Percentiles rank a stretch among this genome's conserved stretches.
Conservation (phyloP, 2,888 invertebrate species). For the Orchestes rusci region DNA sequence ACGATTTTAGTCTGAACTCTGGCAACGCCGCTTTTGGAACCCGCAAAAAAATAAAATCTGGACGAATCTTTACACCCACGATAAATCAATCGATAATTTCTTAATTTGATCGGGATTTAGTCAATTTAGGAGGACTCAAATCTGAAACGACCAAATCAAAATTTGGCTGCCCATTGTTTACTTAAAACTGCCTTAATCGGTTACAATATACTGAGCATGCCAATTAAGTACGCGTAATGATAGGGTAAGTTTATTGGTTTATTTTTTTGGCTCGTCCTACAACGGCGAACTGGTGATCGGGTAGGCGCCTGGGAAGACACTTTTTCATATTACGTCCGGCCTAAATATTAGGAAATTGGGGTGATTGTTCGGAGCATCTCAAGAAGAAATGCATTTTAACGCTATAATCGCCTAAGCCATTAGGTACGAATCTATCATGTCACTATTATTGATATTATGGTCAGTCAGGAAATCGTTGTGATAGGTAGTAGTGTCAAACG, state of each 20-base stretch:
- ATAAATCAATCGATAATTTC: conserved; percentile 23
- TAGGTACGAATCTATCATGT: too few relatives aligned
- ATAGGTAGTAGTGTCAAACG: too few relatives aligned
- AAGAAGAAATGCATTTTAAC: too few relatives aligned
- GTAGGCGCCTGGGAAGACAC: conserved; percentile 25
- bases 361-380: too few relatives aligned
- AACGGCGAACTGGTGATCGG: conserved; percentile 14
- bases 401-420: too few relatives aligned
- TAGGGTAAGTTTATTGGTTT: conserved; percentile 19
- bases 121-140: conserved; percentile 11
- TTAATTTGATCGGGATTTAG: conserved; percentile 13
- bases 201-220: conserved; percentile 14
- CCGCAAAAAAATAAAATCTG: too few relatives aligned
- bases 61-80: too few relatives aligned
- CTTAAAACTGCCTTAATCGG: conserved; percentile 21
- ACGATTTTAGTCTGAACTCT: too few relatives aligned
- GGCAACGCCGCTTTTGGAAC: too few relatives aligned
- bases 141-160: conserved; percentile 15
- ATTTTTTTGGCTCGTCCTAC: conserved; percentile 15
- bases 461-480: too few relatives aligned
- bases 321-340: conserved; percentile 17
- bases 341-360: conserved; percentile 9
- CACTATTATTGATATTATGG: too few relatives aligned
- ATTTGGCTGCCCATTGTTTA: conserved; percentile 23
- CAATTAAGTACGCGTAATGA: conserved; percentile 20